Percentiles rank a stretch among this genome's conserved stretches.
phyloP scores from a whole-genome alignment of 2,888 invertebrate genomes.

The Hirtodrosophila alboralis region DNA sequence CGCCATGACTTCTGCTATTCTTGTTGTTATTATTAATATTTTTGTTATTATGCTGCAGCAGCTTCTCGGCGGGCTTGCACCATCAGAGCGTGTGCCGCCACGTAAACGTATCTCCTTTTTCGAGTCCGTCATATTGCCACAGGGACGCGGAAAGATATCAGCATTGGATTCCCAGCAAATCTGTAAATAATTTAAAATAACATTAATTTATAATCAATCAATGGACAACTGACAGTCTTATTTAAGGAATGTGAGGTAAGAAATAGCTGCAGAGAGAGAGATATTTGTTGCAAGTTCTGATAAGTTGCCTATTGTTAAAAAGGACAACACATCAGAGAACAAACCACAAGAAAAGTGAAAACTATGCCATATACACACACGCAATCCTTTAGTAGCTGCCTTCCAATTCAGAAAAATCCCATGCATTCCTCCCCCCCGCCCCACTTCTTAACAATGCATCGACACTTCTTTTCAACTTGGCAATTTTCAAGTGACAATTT shows the following conservation, averaged over 20 bases:
- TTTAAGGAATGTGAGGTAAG: slow-evolving; percentile 9
- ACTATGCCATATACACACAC: slow-evolving; percentile 18
- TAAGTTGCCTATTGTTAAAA: slow-evolving; percentile 36
- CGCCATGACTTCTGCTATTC: slow-evolving; percentile 41
- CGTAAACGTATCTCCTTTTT: slow-evolving; percentile 88
- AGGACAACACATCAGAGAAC: slow-evolving; percentile 11
- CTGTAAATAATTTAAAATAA: no score
- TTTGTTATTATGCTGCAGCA: slow-evolving; percentile 37
- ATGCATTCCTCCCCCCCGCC: neutral
- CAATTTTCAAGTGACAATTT: slow-evolving; percentile 75
- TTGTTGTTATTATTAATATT: slow-evolving; percentile 70
- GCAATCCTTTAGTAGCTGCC: slow-evolving; percentile 5
- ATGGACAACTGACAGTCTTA: slow-evolving; percentile 25
- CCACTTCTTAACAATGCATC: slow-evolving; percentile 19
- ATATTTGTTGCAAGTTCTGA: neutral
- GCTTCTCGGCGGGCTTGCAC: slow-evolving; percentile 84
- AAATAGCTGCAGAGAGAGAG: neutral
- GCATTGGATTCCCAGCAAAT: slow-evolving; percentile 94
- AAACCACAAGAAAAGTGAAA: slow-evolving; percentile 16
- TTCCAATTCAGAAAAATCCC: neutral
- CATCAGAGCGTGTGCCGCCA: slow-evolving; percentile 88
- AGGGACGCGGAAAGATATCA: slow-evolving; percentile 91
- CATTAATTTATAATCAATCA: no score
- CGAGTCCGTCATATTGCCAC: slow-evolving; percentile 92
- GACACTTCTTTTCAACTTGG: slow-evolving; percentile 48